phyloP scores from a whole-genome alignment of 1,140 invertebrate genomes.

The Drosophila virilis region DNA sequence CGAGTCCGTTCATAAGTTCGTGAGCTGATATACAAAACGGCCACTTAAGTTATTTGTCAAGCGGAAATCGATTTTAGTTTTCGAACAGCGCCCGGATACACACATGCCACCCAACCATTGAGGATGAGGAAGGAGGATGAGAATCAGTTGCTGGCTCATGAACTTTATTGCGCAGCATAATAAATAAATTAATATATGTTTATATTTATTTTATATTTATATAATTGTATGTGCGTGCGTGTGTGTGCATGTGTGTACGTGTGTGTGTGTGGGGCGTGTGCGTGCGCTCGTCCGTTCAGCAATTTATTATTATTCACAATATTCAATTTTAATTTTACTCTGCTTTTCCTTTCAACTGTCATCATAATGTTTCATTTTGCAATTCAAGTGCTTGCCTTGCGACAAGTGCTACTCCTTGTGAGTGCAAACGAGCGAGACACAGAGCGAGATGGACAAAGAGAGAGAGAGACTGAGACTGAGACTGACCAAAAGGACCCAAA shows the following conservation, averaged over 20 bases:
- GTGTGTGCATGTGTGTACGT: neutral
- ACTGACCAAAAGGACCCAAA: neutral
- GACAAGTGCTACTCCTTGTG: constrained; percentile 29
- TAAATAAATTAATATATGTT: constrained; percentile 44
- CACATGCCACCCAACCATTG: neutral
- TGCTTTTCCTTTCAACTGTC: constrained; percentile 46
- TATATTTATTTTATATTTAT: constrained; percentile 1
- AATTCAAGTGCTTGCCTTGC: constrained; percentile 53
- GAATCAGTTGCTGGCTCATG: neutral
- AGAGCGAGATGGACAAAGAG: too few species aligned
- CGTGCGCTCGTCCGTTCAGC: constrained; percentile 24
- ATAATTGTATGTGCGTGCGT: constrained; percentile 1
- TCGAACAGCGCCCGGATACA: neutral
- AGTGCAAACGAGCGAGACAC: constrained; percentile 1
- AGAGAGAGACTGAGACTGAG: neutral
- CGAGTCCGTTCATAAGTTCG: constrained; percentile 27
- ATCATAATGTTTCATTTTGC: constrained; percentile 75
- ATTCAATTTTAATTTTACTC: constrained; percentile 67
- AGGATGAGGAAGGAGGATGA: neutral
- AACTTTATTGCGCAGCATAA: constrained; percentile 60
- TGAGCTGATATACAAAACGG: constrained; percentile 59
- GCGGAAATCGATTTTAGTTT: constrained; percentile 81
- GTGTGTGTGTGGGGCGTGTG: constrained; percentile 1
- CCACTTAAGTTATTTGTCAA: constrained; percentile 66
- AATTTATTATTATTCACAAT: constrained; percentile 70